Conservation (phyloP, 2,888 invertebrate genomes). For the Chrysotoxum bicinctum region DNA sequence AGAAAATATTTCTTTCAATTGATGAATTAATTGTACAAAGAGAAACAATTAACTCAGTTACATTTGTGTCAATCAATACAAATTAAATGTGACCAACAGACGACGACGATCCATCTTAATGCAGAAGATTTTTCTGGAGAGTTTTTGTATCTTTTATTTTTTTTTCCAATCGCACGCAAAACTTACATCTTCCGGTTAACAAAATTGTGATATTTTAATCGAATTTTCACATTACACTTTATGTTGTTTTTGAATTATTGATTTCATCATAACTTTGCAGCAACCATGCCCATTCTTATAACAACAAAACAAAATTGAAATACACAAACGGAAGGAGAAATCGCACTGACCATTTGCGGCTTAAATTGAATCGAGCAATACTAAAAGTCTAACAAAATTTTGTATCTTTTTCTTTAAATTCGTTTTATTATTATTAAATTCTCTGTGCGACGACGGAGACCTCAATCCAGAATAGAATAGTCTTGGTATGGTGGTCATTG, state of each 20-base stretch:
- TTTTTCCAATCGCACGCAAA: neutral
- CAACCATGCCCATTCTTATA: conserved; percentile 16
- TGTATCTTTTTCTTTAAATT: conserved; percentile 8
- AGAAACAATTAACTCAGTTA: conserved; percentile 62
- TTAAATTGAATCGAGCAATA: conserved; percentile 32
- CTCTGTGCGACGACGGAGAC: conserved; percentile 58
- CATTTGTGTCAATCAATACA: conserved; percentile 59
- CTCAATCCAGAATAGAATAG: conserved; percentile 68
- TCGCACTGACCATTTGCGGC: conserved; percentile 52
- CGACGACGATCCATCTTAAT: conserved; percentile 21
- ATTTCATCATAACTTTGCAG: conserved; percentile 41
- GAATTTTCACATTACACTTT: conserved; percentile 31
- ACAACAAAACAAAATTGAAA: conserved; percentile 22
- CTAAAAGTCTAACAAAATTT: conserved; percentile 11
- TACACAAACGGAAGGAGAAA: conserved; percentile 67
- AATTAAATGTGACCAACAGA: conserved; percentile 53
- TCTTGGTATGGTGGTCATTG: conserved; percentile 65
- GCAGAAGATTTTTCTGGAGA: neutral
- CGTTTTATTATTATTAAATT: conserved; percentile 15
- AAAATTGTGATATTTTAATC: conserved; percentile 15
- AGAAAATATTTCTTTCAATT: conserved; percentile 44
- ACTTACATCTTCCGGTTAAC: conserved; percentile 23
- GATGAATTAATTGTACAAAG: conserved; percentile 33
- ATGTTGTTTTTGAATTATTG: conserved; percentile 20
- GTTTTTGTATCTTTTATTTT: neutral